phyloP scores from a whole-genome alignment of 2,888 invertebrate species.

The Philereme transversata region DNA sequence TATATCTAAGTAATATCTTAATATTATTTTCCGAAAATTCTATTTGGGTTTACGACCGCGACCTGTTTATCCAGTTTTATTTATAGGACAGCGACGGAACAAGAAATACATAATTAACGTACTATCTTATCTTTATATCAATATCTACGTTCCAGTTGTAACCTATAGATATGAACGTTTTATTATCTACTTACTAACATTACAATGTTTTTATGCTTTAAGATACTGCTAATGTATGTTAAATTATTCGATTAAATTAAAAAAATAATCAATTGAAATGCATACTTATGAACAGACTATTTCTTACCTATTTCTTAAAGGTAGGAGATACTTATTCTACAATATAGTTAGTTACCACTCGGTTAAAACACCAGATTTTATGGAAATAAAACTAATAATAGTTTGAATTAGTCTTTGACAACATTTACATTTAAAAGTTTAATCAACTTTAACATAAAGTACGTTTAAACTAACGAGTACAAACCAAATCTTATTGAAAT shows the following conservation, averaged over 20 bases:
- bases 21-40: constrained; percentile 26
- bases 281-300: background rate
- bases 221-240: background rate
- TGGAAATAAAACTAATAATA: constrained; percentile 4
- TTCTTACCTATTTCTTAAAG: too few species aligned
- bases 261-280: background rate
- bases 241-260: background rate
- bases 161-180: constrained; percentile 52
- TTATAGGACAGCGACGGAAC: constrained; percentile 21
- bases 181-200: constrained; percentile 4
- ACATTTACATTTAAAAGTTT: constrained; percentile 9
- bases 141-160: constrained; percentile 59
- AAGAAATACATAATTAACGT: constrained; percentile 47
- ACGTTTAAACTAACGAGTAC: constrained; percentile 1
- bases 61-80: constrained; percentile 34
- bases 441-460: background rate
- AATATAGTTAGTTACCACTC: background rate
- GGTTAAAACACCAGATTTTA: background rate
- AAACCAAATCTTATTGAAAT: constrained; percentile 31
- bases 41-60: constrained; percentile 26
- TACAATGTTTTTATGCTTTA: background rate
- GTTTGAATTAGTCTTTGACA: background rate
- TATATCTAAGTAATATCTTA: background rate
- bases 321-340: too few species aligned
- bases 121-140: constrained; percentile 63